Evolutionary conservation across 2,113 vertebrate genomes (phyloP), one percentile per base, ranked within the genome.

Genomic region (Charadrius vociferus): DNA sequence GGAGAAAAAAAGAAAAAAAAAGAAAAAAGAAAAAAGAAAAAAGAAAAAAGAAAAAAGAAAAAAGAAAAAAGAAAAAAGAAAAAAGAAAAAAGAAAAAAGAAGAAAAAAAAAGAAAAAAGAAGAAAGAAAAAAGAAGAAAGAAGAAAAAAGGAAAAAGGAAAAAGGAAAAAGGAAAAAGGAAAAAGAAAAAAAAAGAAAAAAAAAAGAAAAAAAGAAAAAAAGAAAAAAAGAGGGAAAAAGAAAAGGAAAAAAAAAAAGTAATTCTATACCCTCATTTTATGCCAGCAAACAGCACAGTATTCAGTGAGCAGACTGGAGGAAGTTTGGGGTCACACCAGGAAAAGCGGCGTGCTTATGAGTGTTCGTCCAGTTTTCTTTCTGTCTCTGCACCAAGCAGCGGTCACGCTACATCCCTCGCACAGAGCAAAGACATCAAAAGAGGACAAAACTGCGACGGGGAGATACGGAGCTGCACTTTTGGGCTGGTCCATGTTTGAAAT

Each of bases 311-410:
- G 67, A 29, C 36, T 37, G n/a, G 27, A 41, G 32, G 36, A 55
- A 53, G 9, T 16, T 34, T 56, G 22, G 20, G 55, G 37, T 50
- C 61, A 43, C 49, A 36, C 20, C 34, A 49, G 68, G 49, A 43
- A 34, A 81, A 43, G 5, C 0, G 0, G 27, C 18, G 4, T 11
- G 32, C 34, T 37, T 21, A 9, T 2, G 17, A 55, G n/a, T 1
- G 19, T 50, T 7, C 49, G 41, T 3, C 43, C 65, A 7, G 37
- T 1, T 17, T 17, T 36, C 41, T 3, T 20, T 12, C 34, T 14
- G 29, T 2, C 50, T 9, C 36, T 17, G 43, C 53, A 59, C 12
- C 12, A 7, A 12, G 34, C 29, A 18, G 34, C 52, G 7, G 39
- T 20, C 30, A 1, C 59, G 10, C 22, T 4, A 11, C 52, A 16